Evolutionary conservation across 2,113 vertebrate species (phyloP).

Genomic region (Pseudorasbora parva): DNA sequence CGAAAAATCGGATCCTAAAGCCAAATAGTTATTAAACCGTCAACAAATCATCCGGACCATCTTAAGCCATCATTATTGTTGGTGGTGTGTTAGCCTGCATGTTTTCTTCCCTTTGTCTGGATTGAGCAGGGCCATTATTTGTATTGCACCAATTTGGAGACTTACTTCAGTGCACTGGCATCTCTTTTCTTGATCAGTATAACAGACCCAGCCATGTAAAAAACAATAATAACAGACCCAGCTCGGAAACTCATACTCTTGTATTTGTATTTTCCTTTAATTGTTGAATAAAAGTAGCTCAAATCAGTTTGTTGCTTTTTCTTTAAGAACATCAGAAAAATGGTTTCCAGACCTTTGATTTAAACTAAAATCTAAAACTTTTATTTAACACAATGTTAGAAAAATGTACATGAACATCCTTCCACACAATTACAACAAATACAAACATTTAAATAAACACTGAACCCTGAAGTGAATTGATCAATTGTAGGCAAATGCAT

Average conservation of each 20-base stretch:
- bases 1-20: slow-evolving; percentile 75
- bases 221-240: background rate
- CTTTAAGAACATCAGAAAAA: background rate
- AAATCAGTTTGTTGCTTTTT: background rate
- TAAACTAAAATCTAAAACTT: slow-evolving; percentile 32
- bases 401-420: slow-evolving; percentile 12
- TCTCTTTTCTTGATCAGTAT: slow-evolving; percentile 50
- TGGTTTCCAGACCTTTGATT: background rate
- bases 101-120: background rate
- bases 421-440: slow-evolving; percentile 38
- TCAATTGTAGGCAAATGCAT: slow-evolving; percentile 16
- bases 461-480: slow-evolving; percentile 43
- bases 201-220: slow-evolving; percentile 58
- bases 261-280: slow-evolving; percentile 62
- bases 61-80: slow-evolving; percentile 1
- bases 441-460: slow-evolving; percentile 48
- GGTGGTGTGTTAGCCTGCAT: background rate
- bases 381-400: slow-evolving; percentile 37
- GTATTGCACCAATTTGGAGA: slow-evolving; percentile 42
- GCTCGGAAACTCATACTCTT: slow-evolving; percentile 53
- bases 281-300: slow-evolving; percentile 56
- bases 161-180: slow-evolving; percentile 46
- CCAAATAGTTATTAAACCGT: slow-evolving; percentile 65
- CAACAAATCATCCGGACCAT: background rate
- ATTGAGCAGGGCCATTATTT: slow-evolving; percentile 43